Evolutionary conservation across 2,797 vertebrate genomes (phyloP), one percentile per base, ranked within the genome.

Genomic region (Monodelphis domestica): DNA sequence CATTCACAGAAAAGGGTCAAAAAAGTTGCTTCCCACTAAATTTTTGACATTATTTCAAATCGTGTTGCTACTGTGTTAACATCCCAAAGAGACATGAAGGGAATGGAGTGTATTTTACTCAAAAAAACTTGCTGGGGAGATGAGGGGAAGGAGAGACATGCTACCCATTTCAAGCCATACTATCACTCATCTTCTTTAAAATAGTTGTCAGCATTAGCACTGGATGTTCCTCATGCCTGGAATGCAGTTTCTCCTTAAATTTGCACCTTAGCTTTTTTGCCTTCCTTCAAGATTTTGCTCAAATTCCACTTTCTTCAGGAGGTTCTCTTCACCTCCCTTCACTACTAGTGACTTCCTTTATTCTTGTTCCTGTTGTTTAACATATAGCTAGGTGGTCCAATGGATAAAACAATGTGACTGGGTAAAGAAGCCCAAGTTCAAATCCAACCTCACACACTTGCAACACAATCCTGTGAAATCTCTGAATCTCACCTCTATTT

Each of bases 41-140:
- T 78, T 90, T 84, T 53, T 50, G 54, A 57, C 88, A 89, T 33
- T 2, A 91, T 95, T 94, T 90, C 88, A 95, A 89, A 92, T 93
- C 95, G 95, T 59, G 89, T 94, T 90, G 53, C 21, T 26, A 0
- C 4, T 52, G 38, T 87, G n/a, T 94, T 95, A 89, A 96, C 53
- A 93, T 96, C 87, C 53, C 53, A 45, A 93, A 91, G 28, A 94
- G n/a, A 54, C 59, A 87, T 5, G 29, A 28, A 26, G 90, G 54
- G 92, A 90, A 92, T 30, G 88, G 54, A 21, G 38, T 90, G 53
- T 93, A 90, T 95, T 91, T 95, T 92, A 24, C 33, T 94, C 54
- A 90, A 51, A 51, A 84, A 94, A 84, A 89, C 29, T 88, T 87
- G n/a, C n/a, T n/a, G 59, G 21, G 52, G 17, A 28, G 30, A 70